Percentiles rank a stretch among this genome's conserved stretches.
These are phyloP conservation scores for Typhlomys cinereus DNA, from an alignment of 2,113 vertebrate genomes.

Conservation along the genomic window DNA sequence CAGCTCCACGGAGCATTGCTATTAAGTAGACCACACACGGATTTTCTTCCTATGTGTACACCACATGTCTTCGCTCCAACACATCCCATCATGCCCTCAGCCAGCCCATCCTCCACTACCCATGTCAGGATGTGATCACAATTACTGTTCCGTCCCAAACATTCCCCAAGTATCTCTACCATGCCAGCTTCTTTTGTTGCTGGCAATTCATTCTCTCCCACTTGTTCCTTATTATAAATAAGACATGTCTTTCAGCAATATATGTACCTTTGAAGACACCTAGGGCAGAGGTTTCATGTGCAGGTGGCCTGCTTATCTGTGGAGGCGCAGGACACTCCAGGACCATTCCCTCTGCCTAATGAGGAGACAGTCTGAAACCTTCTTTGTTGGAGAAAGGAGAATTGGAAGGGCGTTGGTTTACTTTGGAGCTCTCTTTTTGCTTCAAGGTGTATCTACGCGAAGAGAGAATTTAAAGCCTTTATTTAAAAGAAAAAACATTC, in stretches of 20 bases:
- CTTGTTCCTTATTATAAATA: background rate
- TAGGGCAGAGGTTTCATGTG: conserved; percentile 12
- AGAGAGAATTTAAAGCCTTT: conserved; percentile 56
- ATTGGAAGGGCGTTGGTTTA: conserved; percentile 12
- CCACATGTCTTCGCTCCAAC: rapidly evolving
- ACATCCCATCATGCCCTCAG: background rate
- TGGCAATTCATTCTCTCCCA: background rate
- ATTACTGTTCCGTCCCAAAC: background rate
- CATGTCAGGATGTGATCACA: background rate
- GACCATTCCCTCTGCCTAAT: conserved; percentile 13
- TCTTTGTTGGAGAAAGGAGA: conserved; percentile 35
- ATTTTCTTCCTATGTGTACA: background rate
- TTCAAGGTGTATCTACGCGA: conserved; percentile 61
- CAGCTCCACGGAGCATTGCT: background rate
- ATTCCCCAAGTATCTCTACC: background rate
- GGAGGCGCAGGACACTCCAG: background rate
- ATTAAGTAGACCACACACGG: background rate
- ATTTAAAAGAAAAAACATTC: conserved; percentile 40
- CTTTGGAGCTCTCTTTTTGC: conserved; percentile 18
- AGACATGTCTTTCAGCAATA: background rate
- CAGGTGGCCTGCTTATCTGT: background rate
- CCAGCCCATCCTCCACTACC: background rate
- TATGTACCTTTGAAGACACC: background rate
- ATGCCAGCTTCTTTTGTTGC: background rate
- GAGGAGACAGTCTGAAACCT: background rate